Conservation (phyloP, 1,140 invertebrate species). For the Cydia fagiglandana region DNA sequence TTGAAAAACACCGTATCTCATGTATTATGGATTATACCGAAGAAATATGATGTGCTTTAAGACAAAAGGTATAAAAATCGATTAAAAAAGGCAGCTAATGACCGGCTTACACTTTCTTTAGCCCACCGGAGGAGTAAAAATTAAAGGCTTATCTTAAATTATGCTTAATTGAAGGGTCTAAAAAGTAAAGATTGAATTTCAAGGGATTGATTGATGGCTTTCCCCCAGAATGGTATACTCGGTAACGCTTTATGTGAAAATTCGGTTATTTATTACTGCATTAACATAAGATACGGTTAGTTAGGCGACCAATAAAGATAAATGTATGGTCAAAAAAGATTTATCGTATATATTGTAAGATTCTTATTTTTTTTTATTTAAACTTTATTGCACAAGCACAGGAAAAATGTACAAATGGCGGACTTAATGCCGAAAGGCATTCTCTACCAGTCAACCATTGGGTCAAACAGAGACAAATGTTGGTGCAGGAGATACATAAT, state of each 20-base stretch:
- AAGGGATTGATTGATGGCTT: conserved; percentile 70
- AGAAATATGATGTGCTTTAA: conserved; percentile 71
- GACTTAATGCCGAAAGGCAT: too few relatives aligned
- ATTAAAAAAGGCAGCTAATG: conserved; percentile 67
- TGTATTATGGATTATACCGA: conserved; percentile 70
- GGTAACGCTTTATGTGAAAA: conserved; percentile 54
- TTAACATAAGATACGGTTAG: conserved; percentile 47
- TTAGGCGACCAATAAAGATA: conserved; percentile 1
- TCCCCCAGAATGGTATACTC: conserved; percentile 49
- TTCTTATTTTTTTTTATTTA: conserved; percentile 1
- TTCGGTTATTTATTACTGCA: conserved; percentile 52
- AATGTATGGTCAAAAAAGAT: neutral
- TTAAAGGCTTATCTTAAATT: conserved; percentile 78
- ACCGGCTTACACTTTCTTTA: conserved; percentile 65
- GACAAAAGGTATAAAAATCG: conserved; percentile 67
- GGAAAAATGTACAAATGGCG: too few relatives aligned
- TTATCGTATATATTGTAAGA: conserved; percentile 10
- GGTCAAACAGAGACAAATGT: too few relatives aligned
- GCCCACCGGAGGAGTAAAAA: conserved; percentile 76
- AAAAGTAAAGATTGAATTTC: conserved; percentile 75
- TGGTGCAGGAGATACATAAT: too few relatives aligned
- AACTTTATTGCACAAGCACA: too few relatives aligned
- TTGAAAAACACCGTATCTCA: conserved; percentile 64
- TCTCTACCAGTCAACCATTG: too few relatives aligned
- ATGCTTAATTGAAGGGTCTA: conserved; percentile 77